Evolutionary conservation across 2,888 invertebrate genomes (phyloP), one percentile per base, ranked within the genome.

Genomic region (Eubasilissa splendida): DNA sequence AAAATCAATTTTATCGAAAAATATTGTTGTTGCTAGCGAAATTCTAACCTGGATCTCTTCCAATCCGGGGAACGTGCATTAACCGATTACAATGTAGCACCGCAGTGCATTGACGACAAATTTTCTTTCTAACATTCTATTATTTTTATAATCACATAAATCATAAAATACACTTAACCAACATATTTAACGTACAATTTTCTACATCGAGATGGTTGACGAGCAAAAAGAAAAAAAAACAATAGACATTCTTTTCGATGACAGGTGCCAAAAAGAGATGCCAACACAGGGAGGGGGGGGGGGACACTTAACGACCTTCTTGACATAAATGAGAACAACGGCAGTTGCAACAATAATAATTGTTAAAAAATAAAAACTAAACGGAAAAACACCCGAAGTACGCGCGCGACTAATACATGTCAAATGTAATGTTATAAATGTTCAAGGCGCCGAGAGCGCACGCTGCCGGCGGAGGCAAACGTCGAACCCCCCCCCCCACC

Each of bases 401-500:
- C 68, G 14, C n/a, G 42, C 54, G n/a, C 71, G 58, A 58, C 11
- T 22, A 54, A 33, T 71, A 53, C 71, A 53, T 53, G 71, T 71
- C 53, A 53, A 71, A 53, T 71, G 14, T 68, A 53, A 70, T 22
- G 14, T 2, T 54, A 53, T 54, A 22, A 71, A 53, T 71, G 54
- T 71, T 53, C 71, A 71, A 56, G 71, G 71, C 71, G 54, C 14
- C 22, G 14, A 7, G 71, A 50, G 50, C 68, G 68, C n/a, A 5
- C 42, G 71, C 22, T 53, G 52, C 10, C 31, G 4, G 53, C 53
- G 5, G 31, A 71, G 53, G 54, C 54, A 71, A 71, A 71, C 77
- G 70, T 77, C 70, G 68, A 58, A 68, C 77, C 68, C 70, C 77
- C 77, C 70, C 68, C n/a, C n/a, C n/a, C n/a, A n/a, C n/a, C n/a